A percentile compares a stretch with the other conserved stretches of the same genome.
Conservation (phyloP, 2,888 invertebrate species). For the Cataglyphis rosenhaueri region DNA sequence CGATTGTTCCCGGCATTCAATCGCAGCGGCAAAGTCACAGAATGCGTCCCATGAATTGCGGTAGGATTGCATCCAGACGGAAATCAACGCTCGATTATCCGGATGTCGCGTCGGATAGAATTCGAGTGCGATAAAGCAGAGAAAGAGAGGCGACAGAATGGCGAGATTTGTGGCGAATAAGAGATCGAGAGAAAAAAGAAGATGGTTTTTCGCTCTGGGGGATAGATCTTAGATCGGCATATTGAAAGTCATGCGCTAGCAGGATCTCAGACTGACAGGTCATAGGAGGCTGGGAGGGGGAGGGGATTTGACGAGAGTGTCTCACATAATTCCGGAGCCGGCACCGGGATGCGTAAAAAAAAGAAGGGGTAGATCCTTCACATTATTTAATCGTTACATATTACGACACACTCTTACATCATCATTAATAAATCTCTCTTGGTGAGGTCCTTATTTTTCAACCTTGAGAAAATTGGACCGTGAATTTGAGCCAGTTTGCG, state of each 20-base stretch:
- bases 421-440: neutral
- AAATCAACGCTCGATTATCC: constrained; percentile 17
- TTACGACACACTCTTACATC: too few relatives aligned
- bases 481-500: neutral
- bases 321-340: too few relatives aligned
- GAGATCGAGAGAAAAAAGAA: neutral
- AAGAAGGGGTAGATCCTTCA: too few relatives aligned
- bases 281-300: too few relatives aligned
- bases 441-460: constrained; percentile 3
- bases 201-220: neutral
- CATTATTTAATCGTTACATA: neutral
- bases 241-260: too few relatives aligned
- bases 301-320: too few relatives aligned
- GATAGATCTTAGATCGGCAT: neutral
- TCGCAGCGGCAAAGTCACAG: neutral
- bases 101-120: neutral
- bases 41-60: neutral
- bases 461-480: neutral
- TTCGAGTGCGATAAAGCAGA: neutral
- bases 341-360: too few relatives aligned
- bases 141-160: neutral
- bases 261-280: too few relatives aligned
- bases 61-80: constrained; percentile 3
- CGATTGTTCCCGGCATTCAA: constrained; percentile 11
- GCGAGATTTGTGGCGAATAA: neutral